A percentile compares a stretch with the other conserved stretches of the same genome.
These are phyloP conservation scores for Peromyscus californicus DNA, from an alignment of 2,113 vertebrate genomes.

Conservation along the genomic window DNA sequence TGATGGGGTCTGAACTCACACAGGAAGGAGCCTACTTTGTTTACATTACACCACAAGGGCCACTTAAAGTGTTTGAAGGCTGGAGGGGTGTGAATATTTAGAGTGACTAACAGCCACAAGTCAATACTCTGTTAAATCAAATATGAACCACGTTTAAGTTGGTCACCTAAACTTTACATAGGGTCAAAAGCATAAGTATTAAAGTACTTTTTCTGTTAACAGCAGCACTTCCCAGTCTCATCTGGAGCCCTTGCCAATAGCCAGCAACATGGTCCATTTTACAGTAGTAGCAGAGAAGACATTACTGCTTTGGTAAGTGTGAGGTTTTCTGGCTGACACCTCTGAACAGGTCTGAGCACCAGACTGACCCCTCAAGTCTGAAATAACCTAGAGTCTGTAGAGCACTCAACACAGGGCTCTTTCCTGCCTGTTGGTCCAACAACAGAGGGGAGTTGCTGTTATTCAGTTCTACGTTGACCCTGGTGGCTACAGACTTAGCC, in stretches of 20 bases:
- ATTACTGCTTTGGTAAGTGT: constrained; percentile 8
- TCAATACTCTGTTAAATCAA: constrained; percentile 63
- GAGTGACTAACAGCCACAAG: constrained; percentile 31
- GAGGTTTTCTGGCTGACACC: constrained; percentile 35
- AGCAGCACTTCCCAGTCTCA: constrained; percentile 33
- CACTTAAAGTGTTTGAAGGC: constrained; percentile 41
- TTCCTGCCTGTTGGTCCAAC: neutral
- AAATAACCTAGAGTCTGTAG: neutral
- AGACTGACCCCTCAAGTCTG: neutral
- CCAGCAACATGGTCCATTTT: constrained; percentile 52
- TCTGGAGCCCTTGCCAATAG: neutral
- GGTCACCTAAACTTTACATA: constrained; percentile 65
- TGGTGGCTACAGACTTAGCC: neutral
- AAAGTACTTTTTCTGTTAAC: constrained; percentile 62
- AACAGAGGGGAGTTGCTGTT: neutral
- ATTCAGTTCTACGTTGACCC: constrained; percentile 10
- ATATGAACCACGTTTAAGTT: constrained; percentile 60
- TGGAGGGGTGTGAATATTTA: constrained; percentile 47
- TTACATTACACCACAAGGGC: neutral
- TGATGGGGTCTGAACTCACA: constrained; percentile 7
- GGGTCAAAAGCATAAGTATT: constrained; percentile 68
- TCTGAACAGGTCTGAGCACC: neutral
- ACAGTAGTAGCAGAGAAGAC: constrained; percentile 17
- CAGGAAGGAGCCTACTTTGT: constrained; percentile 14
- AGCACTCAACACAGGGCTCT: neutral